Base-by-base conservation (phyloP, 2,888 invertebrate species). In the Balanococcus diminutus region DNA sequence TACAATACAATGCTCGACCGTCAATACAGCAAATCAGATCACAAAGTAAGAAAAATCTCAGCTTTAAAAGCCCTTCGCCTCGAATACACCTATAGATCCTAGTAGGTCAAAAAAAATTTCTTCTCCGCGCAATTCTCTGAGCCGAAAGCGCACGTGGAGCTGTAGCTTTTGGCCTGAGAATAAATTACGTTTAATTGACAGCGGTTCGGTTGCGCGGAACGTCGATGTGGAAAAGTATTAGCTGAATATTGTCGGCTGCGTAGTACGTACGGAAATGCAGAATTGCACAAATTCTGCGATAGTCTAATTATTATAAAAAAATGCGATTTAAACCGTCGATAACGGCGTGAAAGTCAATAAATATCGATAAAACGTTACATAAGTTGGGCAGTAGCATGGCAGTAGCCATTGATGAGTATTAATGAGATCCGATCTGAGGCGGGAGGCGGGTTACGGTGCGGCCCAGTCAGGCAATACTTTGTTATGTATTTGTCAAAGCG, bases 331-430 rank as follows among this genome's bases (percentile, higher is more conserved):
- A 22, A 32, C 32, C 19, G 36, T 67, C 22, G 84, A 84, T 84
- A 84, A 84, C 32, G 32, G 84, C 84, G 84, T 84, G 84, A 84
- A 84, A 84, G 84, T 84, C 84, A 84, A 84, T 84, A 84, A 84
- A 84, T 67, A 84, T 84, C 84, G 84, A 84, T 84, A 84, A 84
- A 84, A 46, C 32, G 84, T 84, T 84, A 22, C 67, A 84, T 61
- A 84, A 84, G 84, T 84, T 67, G 61, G 32, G 39, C 82, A 36
- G 67, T 22, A 72, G 72, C 25, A 36, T 32, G 32, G 39, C 82
- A 36, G 67, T 22, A 72, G 72, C 25, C 72, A 61, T 84, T 36
- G 84, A 84, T 84, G 84, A 67, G 36, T 84, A 84, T 84, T 67
- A 67, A 67, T 67, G 67, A 84, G 39, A 46, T 81, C 22, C 0